Evolutionary conservation across 2,888 invertebrate genomes (phyloP), one percentile per base, ranked within the genome.

Genomic region (Morpho achilles): DNA sequence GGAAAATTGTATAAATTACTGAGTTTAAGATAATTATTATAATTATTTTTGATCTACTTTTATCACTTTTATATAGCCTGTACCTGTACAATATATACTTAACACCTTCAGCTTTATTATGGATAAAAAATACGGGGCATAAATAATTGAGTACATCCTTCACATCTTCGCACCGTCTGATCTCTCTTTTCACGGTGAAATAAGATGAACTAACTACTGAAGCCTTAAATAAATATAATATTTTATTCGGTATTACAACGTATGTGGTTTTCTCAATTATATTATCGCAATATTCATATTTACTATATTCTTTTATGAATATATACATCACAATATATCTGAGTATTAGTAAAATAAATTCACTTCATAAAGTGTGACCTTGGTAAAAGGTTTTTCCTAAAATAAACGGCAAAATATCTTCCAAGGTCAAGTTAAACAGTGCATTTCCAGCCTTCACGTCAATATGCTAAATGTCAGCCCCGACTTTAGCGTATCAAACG

Each of bases 371-470:
- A 7, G 23, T 44, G 9, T 56, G 42, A 42, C 16, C 51, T 46
- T 52, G 45, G 47, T 55, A 45, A 54, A 57, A 57, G n/a, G 51
- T 49, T 50, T 45, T 23, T 8, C 10, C 43, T 53, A 50, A 43
- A 46, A 50, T 49, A 52, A 52, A 49, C 54, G 42, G 44, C 46
- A 45, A 51, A 16, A 55, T 8, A 44, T 40, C 7, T 51, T 50
- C 45, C 57, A 60, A 60, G 60, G 60, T 55, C 56, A 59, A 54
- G 51, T 51, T 42, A 32, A 49, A 40, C 49, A 45, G 51, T 51
- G 60, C 60, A 60, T 57, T 60, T 62, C 60, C 55, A 55, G 49
- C 60, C 60, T 62, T 60, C 55, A 53, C 39, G 46, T 56, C 46
- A 42, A 50, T 57, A 56, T 50, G 44, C 48, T 44, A 53, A 59